These are phyloP conservation scores for Tetheella fluctuosa DNA, from an alignment of 2,888 invertebrate genomes.

Conservation along the genomic window DNA sequence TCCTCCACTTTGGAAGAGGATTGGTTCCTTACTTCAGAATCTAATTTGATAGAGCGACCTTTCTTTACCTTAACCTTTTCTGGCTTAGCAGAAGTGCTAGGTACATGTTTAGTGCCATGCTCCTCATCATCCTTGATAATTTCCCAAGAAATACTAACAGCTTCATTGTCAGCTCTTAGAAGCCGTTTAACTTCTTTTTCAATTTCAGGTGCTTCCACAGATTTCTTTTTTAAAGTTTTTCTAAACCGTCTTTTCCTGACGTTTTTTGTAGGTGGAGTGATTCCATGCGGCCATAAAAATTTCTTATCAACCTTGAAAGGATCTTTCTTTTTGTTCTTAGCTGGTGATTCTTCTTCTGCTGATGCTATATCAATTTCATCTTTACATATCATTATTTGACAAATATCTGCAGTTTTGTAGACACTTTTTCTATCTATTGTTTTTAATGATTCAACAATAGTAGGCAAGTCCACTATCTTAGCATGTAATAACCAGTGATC, in stretches of 20 bases:
- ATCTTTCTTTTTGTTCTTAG: slow-evolving; percentile 90
- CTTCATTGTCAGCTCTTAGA: slow-evolving; percentile 93
- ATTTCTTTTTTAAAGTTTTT: slow-evolving; percentile 96
- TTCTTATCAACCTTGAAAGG: slow-evolving; percentile 91
- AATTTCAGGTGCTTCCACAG: slow-evolving; percentile 96
- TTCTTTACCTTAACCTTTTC: slow-evolving; percentile 40
- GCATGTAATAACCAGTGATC: slow-evolving; percentile 92
- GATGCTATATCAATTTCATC: slow-evolving; percentile 90
- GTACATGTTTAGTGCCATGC: slow-evolving; percentile 55
- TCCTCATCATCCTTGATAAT: slow-evolving; percentile 93
- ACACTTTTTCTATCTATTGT: slow-evolving; percentile 96
- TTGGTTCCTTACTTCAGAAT: slow-evolving; percentile 20
- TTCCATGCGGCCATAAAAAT: slow-evolving; percentile 94
- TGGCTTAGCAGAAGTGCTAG: slow-evolving; percentile 31
- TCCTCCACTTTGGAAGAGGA: slow-evolving; percentile 72
- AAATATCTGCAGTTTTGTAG: slow-evolving; percentile 97
- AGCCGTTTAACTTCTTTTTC: slow-evolving; percentile 97
- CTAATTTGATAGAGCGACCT: slow-evolving; percentile 33
- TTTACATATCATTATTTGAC: slow-evolving; percentile 92
- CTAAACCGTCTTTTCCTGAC: slow-evolving; percentile 93
- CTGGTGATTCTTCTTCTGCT: slow-evolving; percentile 89
- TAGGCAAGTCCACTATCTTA: slow-evolving; percentile 94
- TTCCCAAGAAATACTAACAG: slow-evolving; percentile 92
- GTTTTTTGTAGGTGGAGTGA: slow-evolving; percentile 96
- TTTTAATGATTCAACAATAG: slow-evolving; percentile 94